phyloP scores from a whole-genome alignment of 2,888 invertebrate species.

The Harmothoe impar region DNA sequence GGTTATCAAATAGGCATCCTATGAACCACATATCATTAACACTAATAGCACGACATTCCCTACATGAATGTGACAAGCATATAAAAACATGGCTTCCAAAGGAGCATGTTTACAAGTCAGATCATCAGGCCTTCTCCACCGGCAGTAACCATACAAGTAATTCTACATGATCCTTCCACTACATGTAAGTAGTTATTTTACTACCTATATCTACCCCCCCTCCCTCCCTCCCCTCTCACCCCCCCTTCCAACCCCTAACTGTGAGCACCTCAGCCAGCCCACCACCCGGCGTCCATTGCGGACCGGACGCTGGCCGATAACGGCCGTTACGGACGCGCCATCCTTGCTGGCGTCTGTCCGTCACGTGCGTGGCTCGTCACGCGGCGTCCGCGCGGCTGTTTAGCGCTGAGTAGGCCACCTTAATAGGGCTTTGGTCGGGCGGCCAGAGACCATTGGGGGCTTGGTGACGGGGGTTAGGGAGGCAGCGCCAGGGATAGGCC shows the following conservation, averaged over 20 bases:
- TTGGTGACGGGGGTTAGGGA: not conserved
- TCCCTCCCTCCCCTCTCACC: not conserved
- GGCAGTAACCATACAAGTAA: too few species aligned
- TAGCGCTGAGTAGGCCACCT: slow-evolving; percentile 39
- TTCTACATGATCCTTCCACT: too few species aligned
- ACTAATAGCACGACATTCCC: too few species aligned
- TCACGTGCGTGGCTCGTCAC: slow-evolving; percentile 47
- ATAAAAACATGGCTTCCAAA: too few species aligned
- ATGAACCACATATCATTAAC: too few species aligned
- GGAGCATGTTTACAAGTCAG: not conserved
- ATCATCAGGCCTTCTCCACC: not conserved
- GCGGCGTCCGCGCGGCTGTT: slow-evolving; percentile 14
- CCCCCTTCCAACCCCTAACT: not conserved
- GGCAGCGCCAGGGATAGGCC: not conserved
- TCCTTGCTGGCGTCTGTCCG: not conserved
- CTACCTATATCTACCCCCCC: too few species aligned
- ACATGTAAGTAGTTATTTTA: too few species aligned
- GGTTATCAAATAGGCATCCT: too few species aligned
- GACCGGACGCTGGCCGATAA: not conserved
- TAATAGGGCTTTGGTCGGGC: slow-evolving; percentile 51
- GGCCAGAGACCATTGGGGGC: slow-evolving; percentile 2
- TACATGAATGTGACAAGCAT: too few species aligned
- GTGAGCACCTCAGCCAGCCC: not conserved
- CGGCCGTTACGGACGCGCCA: slow-evolving; percentile 15
- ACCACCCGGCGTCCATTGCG: not conserved